phyloP scores from a whole-genome alignment of 2,888 invertebrate species.

The Nemoura dubitans region DNA sequence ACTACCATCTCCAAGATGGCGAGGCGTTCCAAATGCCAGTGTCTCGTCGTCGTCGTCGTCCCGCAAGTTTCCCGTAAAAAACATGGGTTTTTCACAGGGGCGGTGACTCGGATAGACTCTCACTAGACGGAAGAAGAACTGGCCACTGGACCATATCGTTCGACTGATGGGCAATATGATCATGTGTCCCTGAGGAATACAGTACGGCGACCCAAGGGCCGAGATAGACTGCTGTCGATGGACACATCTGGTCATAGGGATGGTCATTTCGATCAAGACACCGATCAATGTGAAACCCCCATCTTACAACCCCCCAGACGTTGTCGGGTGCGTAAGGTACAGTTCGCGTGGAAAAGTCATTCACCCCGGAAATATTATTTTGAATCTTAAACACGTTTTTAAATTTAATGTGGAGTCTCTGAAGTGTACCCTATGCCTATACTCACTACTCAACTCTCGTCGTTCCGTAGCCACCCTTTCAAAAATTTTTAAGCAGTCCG shows the following conservation, averaged over 20 bases:
- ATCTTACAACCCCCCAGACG: background rate
- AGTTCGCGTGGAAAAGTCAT: background rate
- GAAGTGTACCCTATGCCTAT: too few species aligned
- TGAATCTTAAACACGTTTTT: too few species aligned
- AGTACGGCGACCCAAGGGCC: background rate
- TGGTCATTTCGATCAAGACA: background rate
- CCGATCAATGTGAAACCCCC: background rate
- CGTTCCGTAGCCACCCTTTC: too few species aligned
- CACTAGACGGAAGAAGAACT: background rate
- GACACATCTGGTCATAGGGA: background rate
- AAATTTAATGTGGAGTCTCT: too few species aligned
- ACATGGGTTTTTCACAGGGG: background rate
- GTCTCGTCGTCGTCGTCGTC: background rate
- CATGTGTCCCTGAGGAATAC: background rate
- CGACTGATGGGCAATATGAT: background rate
- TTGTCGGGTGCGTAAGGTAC: background rate
- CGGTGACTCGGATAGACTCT: background rate
- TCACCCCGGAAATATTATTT: background rate
- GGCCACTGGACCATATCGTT: background rate
- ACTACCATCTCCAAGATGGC: background rate
- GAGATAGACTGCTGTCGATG: background rate
- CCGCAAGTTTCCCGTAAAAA: background rate
- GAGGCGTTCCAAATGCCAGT: background rate
- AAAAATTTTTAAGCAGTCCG: too few species aligned
- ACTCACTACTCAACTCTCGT: too few species aligned